A percentile compares a stretch with the other conserved stretches of the same genome.
Conservation (phyloP, 1,140 invertebrate species). For the Euschistus heros region DNA sequence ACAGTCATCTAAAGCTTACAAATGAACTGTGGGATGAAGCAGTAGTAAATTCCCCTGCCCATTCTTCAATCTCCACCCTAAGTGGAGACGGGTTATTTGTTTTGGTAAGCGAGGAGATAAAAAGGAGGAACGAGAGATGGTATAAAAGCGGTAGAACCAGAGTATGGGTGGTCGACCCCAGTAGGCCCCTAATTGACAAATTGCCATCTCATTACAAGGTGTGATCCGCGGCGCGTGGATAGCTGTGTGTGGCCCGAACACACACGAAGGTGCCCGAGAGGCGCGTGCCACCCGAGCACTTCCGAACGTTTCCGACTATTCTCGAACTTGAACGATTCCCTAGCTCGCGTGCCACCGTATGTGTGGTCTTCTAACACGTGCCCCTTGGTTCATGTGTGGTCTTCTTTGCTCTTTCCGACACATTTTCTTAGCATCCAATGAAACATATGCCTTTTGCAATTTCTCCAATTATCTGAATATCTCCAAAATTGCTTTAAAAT, state of each 20-base stretch:
- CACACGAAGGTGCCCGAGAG: background rate
- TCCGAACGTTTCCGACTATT: background rate
- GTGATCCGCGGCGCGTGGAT: constrained; percentile 1
- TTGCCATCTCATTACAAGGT: constrained; percentile 9
- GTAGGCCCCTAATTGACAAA: background rate
- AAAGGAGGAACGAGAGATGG: background rate
- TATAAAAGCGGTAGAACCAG: background rate
- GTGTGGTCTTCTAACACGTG: background rate
- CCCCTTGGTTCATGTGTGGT: background rate
- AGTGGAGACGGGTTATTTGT: too few relatives aligned
- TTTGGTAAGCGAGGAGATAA: too few relatives aligned
- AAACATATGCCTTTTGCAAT: too few relatives aligned
- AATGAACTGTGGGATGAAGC: too few relatives aligned
- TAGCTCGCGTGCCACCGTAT: background rate
- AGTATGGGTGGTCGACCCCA: background rate
- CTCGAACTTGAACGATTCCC: too few relatives aligned
- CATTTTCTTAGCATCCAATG: too few relatives aligned
- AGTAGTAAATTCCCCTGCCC: too few relatives aligned
- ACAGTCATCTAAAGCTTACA: too few relatives aligned
- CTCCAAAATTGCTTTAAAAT: too few relatives aligned
- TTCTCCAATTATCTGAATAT: too few relatives aligned
- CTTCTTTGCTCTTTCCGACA: background rate
- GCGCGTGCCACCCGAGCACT: background rate
- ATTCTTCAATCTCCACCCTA: too few relatives aligned
- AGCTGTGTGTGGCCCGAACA: background rate